Conservation (phyloP, 2,113 vertebrate genomes). For the Desmodus rotundus region DNA sequence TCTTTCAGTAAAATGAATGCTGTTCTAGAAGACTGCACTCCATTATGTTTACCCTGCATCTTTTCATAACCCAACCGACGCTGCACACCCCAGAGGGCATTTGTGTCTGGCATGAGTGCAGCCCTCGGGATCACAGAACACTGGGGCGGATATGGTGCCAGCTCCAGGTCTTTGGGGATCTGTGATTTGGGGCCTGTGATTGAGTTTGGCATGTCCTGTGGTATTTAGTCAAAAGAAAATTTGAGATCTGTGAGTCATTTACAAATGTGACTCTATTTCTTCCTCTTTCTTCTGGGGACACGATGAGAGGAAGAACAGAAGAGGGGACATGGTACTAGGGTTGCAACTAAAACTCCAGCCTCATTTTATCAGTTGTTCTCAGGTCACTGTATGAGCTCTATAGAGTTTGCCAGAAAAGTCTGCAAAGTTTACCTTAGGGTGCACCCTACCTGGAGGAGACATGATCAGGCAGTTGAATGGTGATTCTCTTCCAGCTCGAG, state of each 20-base stretch:
- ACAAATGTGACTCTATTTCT: neutral
- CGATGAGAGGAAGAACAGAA: neutral
- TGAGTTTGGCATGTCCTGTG: neutral
- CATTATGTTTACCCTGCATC: neutral
- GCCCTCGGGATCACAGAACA: neutral
- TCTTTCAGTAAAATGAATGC: neutral
- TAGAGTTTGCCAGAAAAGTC: conserved; percentile 21
- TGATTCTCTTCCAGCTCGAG: conserved; percentile 94
- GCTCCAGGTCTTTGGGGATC: neutral
- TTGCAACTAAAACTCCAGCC: neutral
- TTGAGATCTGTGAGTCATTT: neutral
- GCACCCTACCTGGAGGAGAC: conserved; percentile 91
- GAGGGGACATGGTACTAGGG: neutral
- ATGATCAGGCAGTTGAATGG: conserved; percentile 95
- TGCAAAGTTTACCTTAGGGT: neutral
- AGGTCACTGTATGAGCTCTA: neutral
- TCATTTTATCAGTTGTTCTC: conserved; percentile 19
- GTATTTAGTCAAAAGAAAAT: neutral
- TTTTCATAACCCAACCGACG: neutral
- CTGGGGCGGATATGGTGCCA: neutral
- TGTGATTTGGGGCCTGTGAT: neutral
- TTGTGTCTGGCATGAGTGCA: neutral
- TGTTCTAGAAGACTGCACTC: neutral
- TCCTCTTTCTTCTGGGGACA: neutral
- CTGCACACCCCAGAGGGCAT: neutral